Base-by-base conservation (phyloP, 2,113 vertebrate species). In the Tor tambroides region DNA sequence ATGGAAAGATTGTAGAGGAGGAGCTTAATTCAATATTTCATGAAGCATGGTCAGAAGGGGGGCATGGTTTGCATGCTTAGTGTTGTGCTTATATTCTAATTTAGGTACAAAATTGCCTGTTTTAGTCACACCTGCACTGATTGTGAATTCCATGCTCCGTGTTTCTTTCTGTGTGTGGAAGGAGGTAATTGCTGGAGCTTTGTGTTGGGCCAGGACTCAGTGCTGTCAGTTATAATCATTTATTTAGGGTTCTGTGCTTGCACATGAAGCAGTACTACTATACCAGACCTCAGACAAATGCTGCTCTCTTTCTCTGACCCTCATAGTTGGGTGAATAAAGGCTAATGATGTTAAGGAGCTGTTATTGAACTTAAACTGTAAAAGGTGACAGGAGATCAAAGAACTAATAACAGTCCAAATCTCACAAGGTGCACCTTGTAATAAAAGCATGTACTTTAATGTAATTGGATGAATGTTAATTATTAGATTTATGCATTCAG, bases 381-480 rank as follows among this genome's bases (percentile, higher is more conserved):
- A 74, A 75, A 56, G 30, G 83, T 83, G 72, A 83, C 75, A 74
- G 23, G 30, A 72, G 88, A 74, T 87, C 80, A 85, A 87, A 85
- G 17, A 43, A 71, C 59, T 81, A 87, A 89, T 82, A 87, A 87
- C 49, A 38, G 19, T 61, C 49, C 28, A 35, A 79, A 80, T 2
- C 81, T 71, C 81, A 71, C 1, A 17, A 71, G 81, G 81, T 51
- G 11, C 41, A 67, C 1, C 21, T 30, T 54, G 15, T 67, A 32
- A 67, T 71, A 83, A 54, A 71, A 71, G 65, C 26, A 49, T 71
- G 43, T 26, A 23, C 32, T 84, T 59, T 11, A 83, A 83, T 54
- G 12, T 41, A 15, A 74, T 59, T 74, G 69, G 69, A 72, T 74
- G 49, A 74, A 23, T 75, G 12, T 21, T 41, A 84, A 74, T 84